Conservation (phyloP, 2,113 vertebrate species). For the Vidua chalybeata region DNA sequence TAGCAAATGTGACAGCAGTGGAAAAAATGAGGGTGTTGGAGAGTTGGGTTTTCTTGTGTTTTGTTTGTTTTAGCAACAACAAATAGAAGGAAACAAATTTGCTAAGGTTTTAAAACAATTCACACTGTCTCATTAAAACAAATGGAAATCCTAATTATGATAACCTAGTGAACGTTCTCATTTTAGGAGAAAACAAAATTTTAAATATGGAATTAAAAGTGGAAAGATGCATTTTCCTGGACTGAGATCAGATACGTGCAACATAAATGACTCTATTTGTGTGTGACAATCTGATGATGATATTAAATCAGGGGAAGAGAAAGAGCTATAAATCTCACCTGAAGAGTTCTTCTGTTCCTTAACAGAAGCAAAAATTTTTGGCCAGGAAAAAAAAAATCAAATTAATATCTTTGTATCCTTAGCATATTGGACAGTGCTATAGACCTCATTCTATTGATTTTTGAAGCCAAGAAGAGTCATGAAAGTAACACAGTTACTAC, state of each 20-base stretch:
- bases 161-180: background rate
- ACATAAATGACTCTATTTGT: background rate
- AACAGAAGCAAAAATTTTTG: background rate
- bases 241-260: background rate
- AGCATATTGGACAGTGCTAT: background rate
- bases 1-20: background rate
- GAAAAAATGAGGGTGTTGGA: fast-evolving
- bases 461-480: background rate
- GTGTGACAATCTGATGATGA: background rate
- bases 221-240: background rate
- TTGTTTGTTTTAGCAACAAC: background rate
- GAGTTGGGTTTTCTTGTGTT: background rate
- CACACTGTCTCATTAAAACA: background rate
- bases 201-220: background rate
- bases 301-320: background rate
- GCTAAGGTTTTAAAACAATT: background rate
- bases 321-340: background rate
- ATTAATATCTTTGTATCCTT: background rate
- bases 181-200: background rate
- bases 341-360: background rate
- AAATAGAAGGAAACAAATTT: background rate
- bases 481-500: background rate
- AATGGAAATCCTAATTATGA: background rate
- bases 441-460: background rate
- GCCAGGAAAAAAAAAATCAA: background rate